phyloP scores from a whole-genome alignment of 2,113 vertebrate species.

The Myrmophylax atrothorax region DNA sequence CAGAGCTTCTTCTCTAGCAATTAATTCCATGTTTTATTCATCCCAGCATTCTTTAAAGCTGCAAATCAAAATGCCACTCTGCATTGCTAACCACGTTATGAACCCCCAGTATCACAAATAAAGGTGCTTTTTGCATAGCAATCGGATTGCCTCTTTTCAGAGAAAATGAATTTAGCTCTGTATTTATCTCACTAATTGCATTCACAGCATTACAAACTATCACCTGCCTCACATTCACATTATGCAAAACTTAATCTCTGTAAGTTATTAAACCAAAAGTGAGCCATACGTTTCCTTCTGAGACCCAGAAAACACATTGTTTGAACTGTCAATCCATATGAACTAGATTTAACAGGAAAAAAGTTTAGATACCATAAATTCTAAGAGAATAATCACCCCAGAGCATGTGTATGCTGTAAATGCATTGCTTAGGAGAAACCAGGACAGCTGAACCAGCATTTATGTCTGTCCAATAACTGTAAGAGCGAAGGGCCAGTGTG shows the following conservation, averaged over 20 bases:
- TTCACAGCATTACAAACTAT: conserved; percentile 59
- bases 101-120: conserved; percentile 53
- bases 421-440: conserved; percentile 46
- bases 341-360: conserved; percentile 62
- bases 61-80: conserved; percentile 73
- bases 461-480: not conserved
- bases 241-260: conserved; percentile 64
- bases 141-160: conserved; percentile 67
- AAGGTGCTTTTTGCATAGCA: conserved; percentile 70
- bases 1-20: conserved; percentile 63
- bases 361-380: conserved; percentile 36
- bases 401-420: conserved; percentile 37
- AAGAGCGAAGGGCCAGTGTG: not conserved
- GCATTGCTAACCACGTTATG: conserved; percentile 67
- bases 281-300: conserved; percentile 28
- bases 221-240: conserved; percentile 60
- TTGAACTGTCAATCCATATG: conserved; percentile 54
- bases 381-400: conserved; percentile 40
- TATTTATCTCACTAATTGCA: conserved; percentile 72
- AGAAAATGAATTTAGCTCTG: conserved; percentile 70
- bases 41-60: conserved; percentile 72
- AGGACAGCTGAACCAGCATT: conserved; percentile 54
- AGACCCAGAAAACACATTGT: conserved; percentile 41
- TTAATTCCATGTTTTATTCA: conserved; percentile 83
- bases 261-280: conserved; percentile 53